Evolutionary conservation across 2,113 vertebrate species (phyloP).

Genomic region (Myrmophylax atrothorax): DNA sequence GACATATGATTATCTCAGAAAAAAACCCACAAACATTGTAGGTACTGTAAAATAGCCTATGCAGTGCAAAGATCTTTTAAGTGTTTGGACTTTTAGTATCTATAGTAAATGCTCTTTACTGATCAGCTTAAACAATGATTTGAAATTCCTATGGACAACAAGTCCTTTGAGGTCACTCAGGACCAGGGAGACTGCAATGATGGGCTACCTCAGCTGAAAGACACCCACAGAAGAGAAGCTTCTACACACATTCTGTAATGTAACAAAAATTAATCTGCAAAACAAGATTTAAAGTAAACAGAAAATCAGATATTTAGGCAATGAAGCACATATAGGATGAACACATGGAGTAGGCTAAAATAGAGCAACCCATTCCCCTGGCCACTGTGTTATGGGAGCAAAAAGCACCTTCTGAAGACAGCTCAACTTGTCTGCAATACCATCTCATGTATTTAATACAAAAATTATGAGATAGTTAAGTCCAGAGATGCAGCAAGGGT

Average conservation of each 20-base stretch:
- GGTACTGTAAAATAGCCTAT: not conserved
- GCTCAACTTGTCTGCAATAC: not conserved
- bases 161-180: not conserved
- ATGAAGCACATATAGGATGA: not conserved
- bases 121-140: not conserved
- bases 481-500: fast-evolving
- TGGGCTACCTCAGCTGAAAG: not conserved
- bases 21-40: not conserved
- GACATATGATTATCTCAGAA: not conserved
- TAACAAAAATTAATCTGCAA: not conserved
- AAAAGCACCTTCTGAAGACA: not conserved
- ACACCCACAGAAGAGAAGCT: not conserved
- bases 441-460: not conserved
- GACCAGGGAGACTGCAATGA: not conserved
- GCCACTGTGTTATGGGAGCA: fast-evolving
- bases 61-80: not conserved
- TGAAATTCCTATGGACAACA: not conserved
- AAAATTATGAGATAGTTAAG: not conserved
- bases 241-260: not conserved
- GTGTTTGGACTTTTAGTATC: not conserved
- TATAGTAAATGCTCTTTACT: slow-evolving; percentile 11
- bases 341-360: not conserved
- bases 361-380: not conserved
- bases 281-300: not conserved
- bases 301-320: not conserved